These are phyloP conservation scores for Poeciliopsis gracilis DNA, from an alignment of 2,797 vertebrate species.

Conservation along the genomic window DNA sequence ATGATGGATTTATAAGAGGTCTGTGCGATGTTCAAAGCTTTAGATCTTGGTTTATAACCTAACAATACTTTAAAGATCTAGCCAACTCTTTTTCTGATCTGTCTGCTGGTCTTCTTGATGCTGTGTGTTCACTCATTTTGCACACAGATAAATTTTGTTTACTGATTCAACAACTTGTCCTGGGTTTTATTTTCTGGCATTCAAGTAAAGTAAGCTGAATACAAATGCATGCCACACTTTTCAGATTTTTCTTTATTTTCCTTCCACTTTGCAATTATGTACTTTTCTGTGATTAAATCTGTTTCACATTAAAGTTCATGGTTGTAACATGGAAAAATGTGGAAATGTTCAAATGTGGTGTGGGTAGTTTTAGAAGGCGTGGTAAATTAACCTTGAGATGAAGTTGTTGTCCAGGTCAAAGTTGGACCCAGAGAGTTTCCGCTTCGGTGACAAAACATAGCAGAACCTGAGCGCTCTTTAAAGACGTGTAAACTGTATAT, in stretches of 20 bases:
- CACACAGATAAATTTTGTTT: neutral
- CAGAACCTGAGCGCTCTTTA: neutral
- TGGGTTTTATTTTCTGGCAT: neutral
- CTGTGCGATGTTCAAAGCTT: neutral
- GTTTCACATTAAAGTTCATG: neutral
- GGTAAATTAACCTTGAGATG: neutral
- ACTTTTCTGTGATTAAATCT: neutral
- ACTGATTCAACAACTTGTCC: neutral
- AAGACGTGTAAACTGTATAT: neutral
- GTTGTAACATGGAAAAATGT: neutral
- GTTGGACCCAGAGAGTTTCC: neutral
- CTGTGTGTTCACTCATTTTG: neutral
- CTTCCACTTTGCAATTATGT: neutral
- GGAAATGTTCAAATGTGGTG: neutral
- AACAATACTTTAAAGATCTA: neutral
- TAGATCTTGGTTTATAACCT: neutral
- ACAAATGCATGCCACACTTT: neutral
- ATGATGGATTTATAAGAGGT: neutral
- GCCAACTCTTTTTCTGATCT: neutral
- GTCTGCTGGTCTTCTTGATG: neutral
- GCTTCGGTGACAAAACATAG: neutral
- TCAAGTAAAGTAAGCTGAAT: neutral
- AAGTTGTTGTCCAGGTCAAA: neutral
- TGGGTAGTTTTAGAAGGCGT: neutral
- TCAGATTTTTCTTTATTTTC: neutral